phyloP scores from a whole-genome alignment of 2,888 invertebrate genomes.

The Drosophila sordidapex region DNA sequence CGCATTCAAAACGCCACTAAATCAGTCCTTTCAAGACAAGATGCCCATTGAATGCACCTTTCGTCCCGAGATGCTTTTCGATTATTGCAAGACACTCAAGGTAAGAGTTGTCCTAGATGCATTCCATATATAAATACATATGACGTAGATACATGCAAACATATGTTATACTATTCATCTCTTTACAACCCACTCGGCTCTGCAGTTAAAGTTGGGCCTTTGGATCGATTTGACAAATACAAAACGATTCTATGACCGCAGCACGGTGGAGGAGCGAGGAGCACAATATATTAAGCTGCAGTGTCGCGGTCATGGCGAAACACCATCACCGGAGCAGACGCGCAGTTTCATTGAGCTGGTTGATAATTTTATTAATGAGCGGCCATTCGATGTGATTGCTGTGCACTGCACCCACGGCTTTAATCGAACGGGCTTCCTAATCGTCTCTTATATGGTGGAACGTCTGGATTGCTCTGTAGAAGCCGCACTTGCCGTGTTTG shows the following conservation, averaged over 20 bases:
- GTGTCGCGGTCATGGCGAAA: constrained; percentile 96
- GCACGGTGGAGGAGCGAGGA: constrained; percentile 90
- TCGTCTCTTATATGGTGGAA: constrained; percentile 95
- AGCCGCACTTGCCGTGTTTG: constrained; percentile 92
- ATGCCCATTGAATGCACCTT: constrained; percentile 94
- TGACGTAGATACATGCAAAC: background rate
- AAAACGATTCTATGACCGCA: constrained; percentile 94
- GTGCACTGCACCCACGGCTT: constrained; percentile 99
- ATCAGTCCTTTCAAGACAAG: constrained; percentile 91
- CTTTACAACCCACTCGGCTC: background rate
- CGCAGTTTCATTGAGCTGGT: constrained; percentile 93
- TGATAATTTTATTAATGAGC: constrained; percentile 90
- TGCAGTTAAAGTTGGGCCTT: constrained; percentile 93
- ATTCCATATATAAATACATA: background rate
- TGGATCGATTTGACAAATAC: constrained; percentile 99
- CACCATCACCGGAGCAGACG: constrained; percentile 94
- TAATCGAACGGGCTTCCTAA: constrained; percentile 98
- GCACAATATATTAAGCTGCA: constrained; percentile 95
- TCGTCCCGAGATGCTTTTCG: constrained; percentile 94
- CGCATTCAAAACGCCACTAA: constrained; percentile 91
- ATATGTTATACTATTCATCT: constrained; percentile 5
- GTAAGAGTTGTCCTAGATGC: constrained; percentile 83
- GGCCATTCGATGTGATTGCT: constrained; percentile 90
- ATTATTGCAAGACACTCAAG: constrained; percentile 91
- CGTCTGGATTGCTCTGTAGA: constrained; percentile 93